A percentile compares a stretch with the other conserved stretches of the same genome.
These are phyloP conservation scores for Zelleria hepariella DNA, from an alignment of 2,888 invertebrate genomes.

Conservation along the genomic window DNA sequence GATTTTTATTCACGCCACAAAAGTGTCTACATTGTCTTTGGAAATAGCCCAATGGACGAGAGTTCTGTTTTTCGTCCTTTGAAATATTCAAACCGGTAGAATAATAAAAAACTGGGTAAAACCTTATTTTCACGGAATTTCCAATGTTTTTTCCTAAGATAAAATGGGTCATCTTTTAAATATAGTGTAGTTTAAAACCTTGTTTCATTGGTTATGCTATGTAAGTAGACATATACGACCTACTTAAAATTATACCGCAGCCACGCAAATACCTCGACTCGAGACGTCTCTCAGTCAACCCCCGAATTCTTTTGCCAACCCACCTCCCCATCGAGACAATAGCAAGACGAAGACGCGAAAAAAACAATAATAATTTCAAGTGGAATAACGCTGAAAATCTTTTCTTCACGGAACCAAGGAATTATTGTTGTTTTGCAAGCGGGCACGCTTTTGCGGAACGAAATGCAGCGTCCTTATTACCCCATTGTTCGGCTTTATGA, in stretches of 20 bases:
- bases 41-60: too few relatives aligned
- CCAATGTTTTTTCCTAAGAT: too few relatives aligned
- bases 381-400: constrained; percentile 72
- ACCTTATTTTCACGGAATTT: too few relatives aligned
- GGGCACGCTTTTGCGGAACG: constrained; percentile 37
- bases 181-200: too few relatives aligned
- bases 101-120: too few relatives aligned
- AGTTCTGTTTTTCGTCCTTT: too few relatives aligned
- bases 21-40: too few relatives aligned
- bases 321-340: constrained; percentile 70
- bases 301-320: constrained; percentile 72
- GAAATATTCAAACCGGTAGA: too few relatives aligned
- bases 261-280: constrained; percentile 56
- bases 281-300: constrained; percentile 28
- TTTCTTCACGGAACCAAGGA: constrained; percentile 69
- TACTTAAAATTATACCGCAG: constrained; percentile 35
- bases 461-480: constrained; percentile 71
- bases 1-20: too few relatives aligned
- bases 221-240: too few relatives aligned
- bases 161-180: too few relatives aligned
- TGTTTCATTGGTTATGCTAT: too few relatives aligned
- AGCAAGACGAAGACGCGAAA: constrained; percentile 65
- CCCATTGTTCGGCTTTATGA: constrained; percentile 69
- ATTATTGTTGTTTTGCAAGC: constrained; percentile 70
- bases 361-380: constrained; percentile 72